Conservation (phyloP, 2,888 invertebrate genomes). For the Timandra comae region DNA sequence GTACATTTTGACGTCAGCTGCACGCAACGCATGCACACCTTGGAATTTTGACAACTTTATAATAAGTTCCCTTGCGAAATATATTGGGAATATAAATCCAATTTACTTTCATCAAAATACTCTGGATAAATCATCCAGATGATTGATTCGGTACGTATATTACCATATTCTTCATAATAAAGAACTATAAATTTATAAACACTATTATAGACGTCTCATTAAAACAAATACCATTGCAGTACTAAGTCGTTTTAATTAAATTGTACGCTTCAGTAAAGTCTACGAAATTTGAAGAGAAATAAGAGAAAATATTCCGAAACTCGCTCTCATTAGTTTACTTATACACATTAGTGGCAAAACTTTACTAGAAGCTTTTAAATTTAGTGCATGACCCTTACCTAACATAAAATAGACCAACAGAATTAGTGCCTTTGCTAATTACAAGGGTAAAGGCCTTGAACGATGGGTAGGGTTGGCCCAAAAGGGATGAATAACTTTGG, state of each 20-base stretch:
- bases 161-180: too few species aligned
- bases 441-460: slow-evolving; percentile 51
- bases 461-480: slow-evolving; percentile 35
- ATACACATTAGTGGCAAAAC: neutral
- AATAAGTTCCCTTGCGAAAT: too few species aligned
- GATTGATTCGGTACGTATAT: too few species aligned
- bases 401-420: slow-evolving; percentile 27
- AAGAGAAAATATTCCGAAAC: neutral
- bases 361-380: slow-evolving; percentile 1
- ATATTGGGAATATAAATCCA: too few species aligned
- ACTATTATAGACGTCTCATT: too few species aligned
- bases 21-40: slow-evolving; percentile 23
- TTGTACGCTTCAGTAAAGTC: too few species aligned
- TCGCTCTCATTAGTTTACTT: neutral
- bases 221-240: too few species aligned
- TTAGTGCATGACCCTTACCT: slow-evolving; percentile 19
- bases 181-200: too few species aligned
- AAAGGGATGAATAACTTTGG: slow-evolving; percentile 60
- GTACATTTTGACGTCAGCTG: slow-evolving; percentile 72
- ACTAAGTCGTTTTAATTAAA: too few species aligned
- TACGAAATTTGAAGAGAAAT: neutral
- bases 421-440: slow-evolving; percentile 54
- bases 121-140: too few species aligned
- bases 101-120: too few species aligned
- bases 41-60: too few species aligned